Base-by-base conservation (phyloP, 2,888 invertebrate species). In the Catocala nupta region DNA sequence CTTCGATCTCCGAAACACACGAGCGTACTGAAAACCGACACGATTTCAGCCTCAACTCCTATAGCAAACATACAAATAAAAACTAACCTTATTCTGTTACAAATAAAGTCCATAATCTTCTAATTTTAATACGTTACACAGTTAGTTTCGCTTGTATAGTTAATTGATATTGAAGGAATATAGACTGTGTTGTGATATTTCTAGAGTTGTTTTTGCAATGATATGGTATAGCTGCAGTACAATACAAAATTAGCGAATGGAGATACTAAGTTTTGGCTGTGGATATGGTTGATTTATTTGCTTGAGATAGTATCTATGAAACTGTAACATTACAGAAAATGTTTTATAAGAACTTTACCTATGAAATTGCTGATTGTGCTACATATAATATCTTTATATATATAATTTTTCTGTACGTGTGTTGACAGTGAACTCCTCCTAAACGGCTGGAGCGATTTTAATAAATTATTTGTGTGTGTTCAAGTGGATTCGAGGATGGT, bases 1-100 rank as follows among this genome's bases (percentile, higher is more conserved):
- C 82, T 72, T 67, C 53, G 70, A 75, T 71, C 76, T 68, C 70
- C 73, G 71, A 69, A 75, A 70, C 59, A 68, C 78, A 66, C 68
- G 55, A 49, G 61, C 61, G 45, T 49, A 84, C 83, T 84, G 84
- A 81, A 71, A 66, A 51, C 65, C 58, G 42, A 60, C 59, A 65
- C 63, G 57, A 55, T 55, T 65, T 70, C 57, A 58, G 68, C 62
- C 59, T 48, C 49, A 25, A 62, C 43, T 58, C 53, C 58, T 56
- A 48, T 51, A 58, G 13, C 47, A 48, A 12, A 10, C 5, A 1
- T 8, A 5, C 56, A 62, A 42, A 13, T 9, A 33, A 59, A 56
- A 68, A 51, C 13, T 16, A 9, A 61, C 61, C 60, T 52, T 64
- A 69, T 0, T 0, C 0, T 0, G 0, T 6, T 0, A 5, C 0